Percentiles rank a stretch among this genome's conserved stretches.
These are phyloP conservation scores for Tragelaphus buxtoni DNA, from an alignment of 2,113 vertebrate species.

Conservation along the genomic window DNA sequence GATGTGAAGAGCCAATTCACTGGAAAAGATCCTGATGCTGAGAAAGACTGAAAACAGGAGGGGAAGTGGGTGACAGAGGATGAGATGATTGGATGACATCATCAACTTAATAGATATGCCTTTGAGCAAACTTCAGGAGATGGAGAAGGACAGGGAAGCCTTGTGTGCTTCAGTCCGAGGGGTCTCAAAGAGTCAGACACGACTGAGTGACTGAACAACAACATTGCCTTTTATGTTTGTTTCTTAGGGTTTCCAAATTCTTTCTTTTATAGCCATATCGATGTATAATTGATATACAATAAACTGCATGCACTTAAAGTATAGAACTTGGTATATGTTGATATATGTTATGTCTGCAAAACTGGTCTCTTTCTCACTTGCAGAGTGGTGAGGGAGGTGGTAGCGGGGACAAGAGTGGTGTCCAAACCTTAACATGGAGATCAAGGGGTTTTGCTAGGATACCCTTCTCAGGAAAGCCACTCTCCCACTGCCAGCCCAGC, in stretches of 20 bases:
- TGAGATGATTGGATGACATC: background rate
- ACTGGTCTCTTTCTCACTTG: background rate
- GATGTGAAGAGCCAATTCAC: background rate
- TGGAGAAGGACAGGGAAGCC: background rate
- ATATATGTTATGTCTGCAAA: background rate
- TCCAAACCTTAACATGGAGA: background rate
- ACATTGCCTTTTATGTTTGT: background rate
- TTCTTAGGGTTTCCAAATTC: background rate
- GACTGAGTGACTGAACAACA: background rate
- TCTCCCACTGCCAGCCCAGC: background rate
- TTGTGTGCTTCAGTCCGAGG: background rate
- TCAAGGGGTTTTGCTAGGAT: background rate
- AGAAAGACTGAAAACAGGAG: background rate
- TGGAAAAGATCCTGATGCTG: background rate
- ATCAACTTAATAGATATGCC: background rate
- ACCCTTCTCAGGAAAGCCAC: background rate
- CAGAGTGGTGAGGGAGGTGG: background rate
- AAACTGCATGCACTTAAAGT: background rate
- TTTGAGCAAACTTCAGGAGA: background rate
- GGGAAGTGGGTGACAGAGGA: background rate
- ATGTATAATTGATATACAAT: background rate
- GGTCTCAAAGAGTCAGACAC: fast-evolving
- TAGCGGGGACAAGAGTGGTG: background rate
- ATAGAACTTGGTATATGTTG: background rate
- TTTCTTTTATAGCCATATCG: background rate